Evolutionary conservation across 2,797 vertebrate species (phyloP), one percentile per base, ranked within the genome.

Genomic region (Onychomys torridus): DNA sequence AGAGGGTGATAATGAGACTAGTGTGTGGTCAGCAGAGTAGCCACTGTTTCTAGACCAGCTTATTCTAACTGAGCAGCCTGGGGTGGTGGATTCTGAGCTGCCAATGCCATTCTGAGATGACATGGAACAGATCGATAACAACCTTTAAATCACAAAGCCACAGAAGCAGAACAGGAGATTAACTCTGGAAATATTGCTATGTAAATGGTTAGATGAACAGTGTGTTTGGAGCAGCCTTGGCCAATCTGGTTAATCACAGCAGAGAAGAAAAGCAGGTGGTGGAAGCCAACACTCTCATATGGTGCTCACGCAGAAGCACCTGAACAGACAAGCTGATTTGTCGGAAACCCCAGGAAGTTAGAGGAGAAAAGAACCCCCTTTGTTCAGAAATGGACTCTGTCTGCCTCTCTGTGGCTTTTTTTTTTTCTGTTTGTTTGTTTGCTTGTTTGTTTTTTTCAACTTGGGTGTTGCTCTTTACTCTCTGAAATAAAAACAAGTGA

Each of bases 351-450:
- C 43, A 82, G 73, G 69, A 16, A 59, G 76, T 95, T 79, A 82
- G 69, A 91, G 83, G 63, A 89, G 87, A 93, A 97, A 93, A 96
- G 93, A 85, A 73, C 89, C 84, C 57, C 82, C 83, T 92, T 77
- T 46, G 17, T 46, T 65, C 86, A 96, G 81, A 96, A 76, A 88
- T 29, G 49, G 34, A 79, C 55, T 94, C 46, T 85, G 16, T 83
- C 21, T 94, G 71, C 65, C 75, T 98, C 77, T 96, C 75, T 52
- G 52, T 85, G 94, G 97, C 95, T 94, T 97, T 97, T 97, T 97
- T 98, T 97, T 95, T 55, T 52, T 52, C 2, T 12, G 5, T 52
- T 52, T 52, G 46, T 52, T 52, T n/a, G n/a, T 49, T 49, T 46
- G 6, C 6, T 46, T 9, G 9, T 49, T 49, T 4, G 4, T n/a